Conservation (phyloP, 2,797 vertebrate genomes). For the Anguilla anguilla region DNA sequence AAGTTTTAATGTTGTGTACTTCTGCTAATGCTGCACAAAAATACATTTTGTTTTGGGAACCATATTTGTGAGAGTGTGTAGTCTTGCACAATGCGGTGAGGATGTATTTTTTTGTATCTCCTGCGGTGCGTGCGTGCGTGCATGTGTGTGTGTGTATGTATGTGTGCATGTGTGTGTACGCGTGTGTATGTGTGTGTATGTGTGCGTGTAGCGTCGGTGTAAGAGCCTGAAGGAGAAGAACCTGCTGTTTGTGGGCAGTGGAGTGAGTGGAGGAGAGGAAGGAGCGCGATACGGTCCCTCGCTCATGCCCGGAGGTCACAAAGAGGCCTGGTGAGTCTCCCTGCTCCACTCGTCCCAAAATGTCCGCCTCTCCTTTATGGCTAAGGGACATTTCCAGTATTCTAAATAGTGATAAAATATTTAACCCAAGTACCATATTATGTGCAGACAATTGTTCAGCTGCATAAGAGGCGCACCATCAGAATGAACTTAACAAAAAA, state of each 20-base stretch:
- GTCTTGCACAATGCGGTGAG: not conserved
- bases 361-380: not conserved
- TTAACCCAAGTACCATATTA: not conserved
- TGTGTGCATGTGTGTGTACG: not conserved
- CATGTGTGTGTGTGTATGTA: conserved; percentile 28
- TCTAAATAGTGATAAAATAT: not conserved
- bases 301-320: conserved; percentile 95
- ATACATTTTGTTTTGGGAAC: not conserved
- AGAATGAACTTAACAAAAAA: no score
- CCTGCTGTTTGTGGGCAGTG: conserved; percentile 93
- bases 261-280: conserved; percentile 96
- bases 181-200: conserved; percentile 12
- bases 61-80: not conserved
- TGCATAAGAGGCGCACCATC: no score
- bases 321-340: conserved; percentile 89
- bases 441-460: not conserved
- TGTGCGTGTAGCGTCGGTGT: conserved; percentile 82
- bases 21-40: not conserved
- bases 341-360: not conserved
- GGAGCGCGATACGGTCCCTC: conserved; percentile 94
- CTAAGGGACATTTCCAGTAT: not conserved
- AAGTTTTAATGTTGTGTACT: not conserved
- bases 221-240: conserved; percentile 83
- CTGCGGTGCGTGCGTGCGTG: not conserved
- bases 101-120: not conserved